Conservation (phyloP, 2,797 vertebrate species). For the Sebastiscus tertius region DNA sequence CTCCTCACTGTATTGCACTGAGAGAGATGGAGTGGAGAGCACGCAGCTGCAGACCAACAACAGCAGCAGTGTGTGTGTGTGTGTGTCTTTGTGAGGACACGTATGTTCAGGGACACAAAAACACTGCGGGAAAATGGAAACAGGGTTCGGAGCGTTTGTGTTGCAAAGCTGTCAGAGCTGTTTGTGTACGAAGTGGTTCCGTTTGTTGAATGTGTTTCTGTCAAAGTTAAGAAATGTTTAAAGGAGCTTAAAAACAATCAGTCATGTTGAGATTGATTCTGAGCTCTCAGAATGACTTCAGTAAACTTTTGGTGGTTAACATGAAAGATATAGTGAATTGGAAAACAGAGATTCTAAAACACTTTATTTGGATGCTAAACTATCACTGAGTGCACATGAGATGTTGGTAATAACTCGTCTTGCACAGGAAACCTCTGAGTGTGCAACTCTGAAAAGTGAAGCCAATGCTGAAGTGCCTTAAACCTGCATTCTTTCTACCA, state of each 20-base stretch:
- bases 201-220: conserved; percentile 27
- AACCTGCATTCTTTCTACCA: too few relatives aligned
- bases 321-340: background rate
- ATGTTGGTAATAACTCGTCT: background rate
- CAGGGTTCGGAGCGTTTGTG: conserved; percentile 30
- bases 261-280: background rate
- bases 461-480: too few relatives aligned
- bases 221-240: background rate
- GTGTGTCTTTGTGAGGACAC: conserved; percentile 33
- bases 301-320: background rate
- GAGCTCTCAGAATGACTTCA: background rate
- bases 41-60: conserved; percentile 65
- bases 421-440: too few relatives aligned
- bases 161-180: conserved; percentile 39
- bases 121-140: conserved; percentile 49
- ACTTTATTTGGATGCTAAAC: background rate
- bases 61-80: conserved; percentile 17
- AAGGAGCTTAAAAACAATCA: background rate
- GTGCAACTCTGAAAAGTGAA: too few relatives aligned
- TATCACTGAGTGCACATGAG: background rate
- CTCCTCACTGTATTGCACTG: conserved; percentile 51
- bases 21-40: conserved; percentile 62
- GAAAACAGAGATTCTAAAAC: background rate
- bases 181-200: conserved; percentile 29
- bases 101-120: conserved; percentile 53